Evolutionary conservation across 1,140 invertebrate species (phyloP), one percentile per base, ranked within the genome.

Genomic region (Polypedilum pembai): DNA sequence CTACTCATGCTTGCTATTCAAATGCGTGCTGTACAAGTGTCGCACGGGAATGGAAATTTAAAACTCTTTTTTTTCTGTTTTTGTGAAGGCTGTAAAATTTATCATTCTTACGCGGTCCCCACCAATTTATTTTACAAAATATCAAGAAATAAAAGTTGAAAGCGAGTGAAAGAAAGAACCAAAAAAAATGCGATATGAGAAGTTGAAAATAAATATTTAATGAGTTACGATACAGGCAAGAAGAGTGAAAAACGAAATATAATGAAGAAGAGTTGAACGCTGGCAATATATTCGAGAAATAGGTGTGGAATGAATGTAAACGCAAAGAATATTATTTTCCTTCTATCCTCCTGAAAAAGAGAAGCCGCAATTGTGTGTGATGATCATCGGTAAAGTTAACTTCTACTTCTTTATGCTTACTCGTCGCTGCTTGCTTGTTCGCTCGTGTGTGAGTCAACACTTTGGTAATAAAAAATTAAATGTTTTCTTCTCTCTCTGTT

Each of bases 361-460:
- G 45, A 56, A 56, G 45, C n/a, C 45, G 45, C 10, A 56, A 56
- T 56, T 56, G 45, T 56, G 45, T 56, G 45, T 56, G 45, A 56
- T 56, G 10, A 56, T 56, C 45, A 56, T 33, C 24, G 24, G 24
- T 33, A 3, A 33, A 33, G 24, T 33, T 33, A 33, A 33, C 24
- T 33, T 33, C 24, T 33, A 33, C 24, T 33, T 3, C 24, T 33
- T 33, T 33, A 33, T 33, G 5, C 24, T 33, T 5, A 33, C 24
- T 33, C 24, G n/a, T n/a, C n/a, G n/a, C n/a, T n/a, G 24, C 24
- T 33, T 33, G 24, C 24, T 33, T 33, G 24, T 33, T 33, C 24
- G 24, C 5, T 33, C 1, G 5, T 1, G 5, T 33, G 24, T 3
- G 5, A 33, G 24, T 33, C 24, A 33, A 33, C 24, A 33, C 24